These are phyloP conservation scores for Apostichopus japonicus DNA, from an alignment of 35 echinoderm and acorn worm species.

Conservation along the genomic window DNA sequence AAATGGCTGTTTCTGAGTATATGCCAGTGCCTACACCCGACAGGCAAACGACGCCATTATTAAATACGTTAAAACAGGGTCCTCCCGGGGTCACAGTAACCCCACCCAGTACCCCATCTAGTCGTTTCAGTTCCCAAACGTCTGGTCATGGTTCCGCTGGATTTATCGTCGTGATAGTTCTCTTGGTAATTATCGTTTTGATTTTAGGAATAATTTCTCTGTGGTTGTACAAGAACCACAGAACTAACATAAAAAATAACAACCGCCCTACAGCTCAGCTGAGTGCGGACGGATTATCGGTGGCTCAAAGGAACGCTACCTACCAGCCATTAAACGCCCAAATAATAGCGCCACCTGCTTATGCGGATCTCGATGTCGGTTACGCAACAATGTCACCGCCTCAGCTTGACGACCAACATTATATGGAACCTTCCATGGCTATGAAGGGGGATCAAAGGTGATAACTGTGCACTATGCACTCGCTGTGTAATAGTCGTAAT, in stretches of 20 bases:
- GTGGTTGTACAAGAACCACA: conserved; percentile 23
- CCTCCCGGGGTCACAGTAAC: background rate
- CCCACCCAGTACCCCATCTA: background rate
- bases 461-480: too few species aligned
- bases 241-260: background rate
- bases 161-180: conserved; percentile 21
- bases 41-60: background rate
- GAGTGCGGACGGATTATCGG: too few species aligned
- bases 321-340: background rate
- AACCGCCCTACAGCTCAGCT: background rate
- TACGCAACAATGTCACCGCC: conserved; percentile 19
- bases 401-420: conserved; percentile 25
- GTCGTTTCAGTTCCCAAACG: background rate
- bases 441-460: background rate
- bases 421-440: conserved; percentile 13
- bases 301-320: conserved; percentile 23
- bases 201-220: conserved; percentile 1
- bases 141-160: background rate
- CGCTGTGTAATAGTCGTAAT: too few species aligned
- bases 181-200: conserved; percentile 5
- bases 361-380: conserved; percentile 25
- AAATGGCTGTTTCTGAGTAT: conserved; percentile 39
- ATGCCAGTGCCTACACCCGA: background rate
- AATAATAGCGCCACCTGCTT: conserved; percentile 20
- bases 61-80: too few species aligned